Base-by-base conservation (phyloP, 1,140 invertebrate genomes). In the Drosophila sproati region DNA sequence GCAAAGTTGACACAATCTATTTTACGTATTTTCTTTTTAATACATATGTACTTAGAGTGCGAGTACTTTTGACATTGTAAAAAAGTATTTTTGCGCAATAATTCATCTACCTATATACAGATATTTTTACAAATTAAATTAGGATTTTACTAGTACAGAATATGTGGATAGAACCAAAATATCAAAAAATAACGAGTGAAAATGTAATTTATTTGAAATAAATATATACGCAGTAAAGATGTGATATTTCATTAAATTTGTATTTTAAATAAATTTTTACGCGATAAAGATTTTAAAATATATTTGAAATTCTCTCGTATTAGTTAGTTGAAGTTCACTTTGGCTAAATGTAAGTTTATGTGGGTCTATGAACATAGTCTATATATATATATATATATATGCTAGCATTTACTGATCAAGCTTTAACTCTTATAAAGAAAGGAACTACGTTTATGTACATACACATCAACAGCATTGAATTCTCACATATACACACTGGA, bases 381-480 rank as follows among this genome's bases (percentile, higher is more conserved):
- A 37, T 57, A 37, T 82, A 64, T 72, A 20, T 20, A 20, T 20
- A 0, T 57, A 37, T 82, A 64, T 72, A 20, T 20, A 20, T 20
- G 20, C 20, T 20, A 20, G 20, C 20, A 61, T 68, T 77, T 63
- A 70, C 57, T 63, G 39, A 43, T 86, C 66, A 67, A 56, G 39
- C 20, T 51, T 72, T 64, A 59, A 50, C 63, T 61, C 82, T 87
- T 82, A 87, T 69, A 74, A 66, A 59, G 54, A 77, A 83, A 87
- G 83, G 83, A 87, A 87, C 83, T 83, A 83, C 60, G 67, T 73
- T 82, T 82, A 69, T 72, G 55, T 80, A 77, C 61, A 82, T 79
- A 60, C 77, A 77, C 64, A 83, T 80, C 68, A 76, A 66, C 62
- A 73, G 62, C 35, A 73, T 62, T 31, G 29, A 45, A 57, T 61